These are phyloP conservation scores for Amiota communis DNA, from an alignment of 2,888 invertebrate genomes.

Conservation along the genomic window DNA sequence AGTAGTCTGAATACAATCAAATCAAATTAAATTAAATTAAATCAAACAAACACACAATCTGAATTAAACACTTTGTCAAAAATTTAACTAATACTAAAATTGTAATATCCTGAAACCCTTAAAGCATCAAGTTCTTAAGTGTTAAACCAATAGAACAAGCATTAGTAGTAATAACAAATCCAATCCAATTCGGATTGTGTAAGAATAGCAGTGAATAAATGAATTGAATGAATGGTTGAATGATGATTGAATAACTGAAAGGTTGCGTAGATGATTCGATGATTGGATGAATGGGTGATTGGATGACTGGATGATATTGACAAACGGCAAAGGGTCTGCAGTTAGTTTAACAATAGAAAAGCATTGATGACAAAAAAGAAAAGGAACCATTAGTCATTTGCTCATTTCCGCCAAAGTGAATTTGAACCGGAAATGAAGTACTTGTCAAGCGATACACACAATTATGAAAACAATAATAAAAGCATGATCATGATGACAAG, in stretches of 20 bases:
- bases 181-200: too few species aligned
- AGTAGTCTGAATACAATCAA: not conserved
- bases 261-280: too few species aligned
- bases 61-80: conserved; percentile 1
- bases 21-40: conserved; percentile 5
- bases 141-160: not conserved
- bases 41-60: not conserved
- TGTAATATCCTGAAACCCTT: conserved; percentile 10
- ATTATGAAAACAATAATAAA: not conserved
- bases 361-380: conserved; percentile 3
- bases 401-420: conserved; percentile 60
- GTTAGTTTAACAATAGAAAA: conserved; percentile 52
- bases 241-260: not conserved
- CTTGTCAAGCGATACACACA: conserved; percentile 62
- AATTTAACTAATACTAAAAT: conserved; percentile 1
- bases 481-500: not conserved
- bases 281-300: too few species aligned
- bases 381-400: conserved; percentile 60
- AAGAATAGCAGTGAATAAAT: not conserved
- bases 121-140: not conserved
- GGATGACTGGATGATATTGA: too few species aligned
- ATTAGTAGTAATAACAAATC: not conserved
- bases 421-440: conserved; percentile 61
- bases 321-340: conserved; percentile 60
- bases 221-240: not conserved